Conservation (phyloP, 2,113 vertebrate species). For the Thinocorus orbignyianus region DNA sequence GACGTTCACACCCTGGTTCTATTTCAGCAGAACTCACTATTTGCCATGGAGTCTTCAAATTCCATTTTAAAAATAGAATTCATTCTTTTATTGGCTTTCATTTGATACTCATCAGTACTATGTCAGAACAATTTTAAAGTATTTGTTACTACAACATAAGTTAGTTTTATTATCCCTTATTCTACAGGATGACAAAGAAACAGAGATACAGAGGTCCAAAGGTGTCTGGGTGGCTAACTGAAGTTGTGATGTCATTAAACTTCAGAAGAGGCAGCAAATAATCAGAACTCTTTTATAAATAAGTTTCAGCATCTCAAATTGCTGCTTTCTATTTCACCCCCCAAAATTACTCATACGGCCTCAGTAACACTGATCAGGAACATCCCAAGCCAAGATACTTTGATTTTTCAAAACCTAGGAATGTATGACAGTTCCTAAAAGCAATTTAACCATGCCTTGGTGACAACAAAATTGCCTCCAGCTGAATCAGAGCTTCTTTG, state of each 20-base stretch:
- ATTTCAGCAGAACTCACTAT: neutral
- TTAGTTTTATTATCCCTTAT: neutral
- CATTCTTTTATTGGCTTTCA: neutral
- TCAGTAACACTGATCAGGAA: neutral
- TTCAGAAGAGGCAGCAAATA: neutral
- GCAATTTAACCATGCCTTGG: neutral
- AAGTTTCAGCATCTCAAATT: neutral
- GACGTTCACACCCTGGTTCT: neutral
- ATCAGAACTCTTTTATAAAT: neutral
- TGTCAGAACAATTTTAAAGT: neutral
- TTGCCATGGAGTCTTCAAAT: neutral
- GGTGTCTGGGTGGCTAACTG: neutral
- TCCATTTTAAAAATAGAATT: neutral
- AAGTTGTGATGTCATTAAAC: neutral
- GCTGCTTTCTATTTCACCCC: neutral
- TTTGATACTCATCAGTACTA: neutral
- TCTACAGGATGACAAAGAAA: neutral
- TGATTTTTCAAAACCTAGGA: neutral
- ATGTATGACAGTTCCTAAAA: neutral
- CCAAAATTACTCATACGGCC: neutral
- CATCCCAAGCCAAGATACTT: neutral
- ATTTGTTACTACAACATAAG: neutral
- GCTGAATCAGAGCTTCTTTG: slow-evolving; percentile 11
- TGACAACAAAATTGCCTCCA: neutral
- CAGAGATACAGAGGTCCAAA: neutral